Conservation (phyloP, 2,113 vertebrate genomes). For the Cheirogaleus medius region DNA sequence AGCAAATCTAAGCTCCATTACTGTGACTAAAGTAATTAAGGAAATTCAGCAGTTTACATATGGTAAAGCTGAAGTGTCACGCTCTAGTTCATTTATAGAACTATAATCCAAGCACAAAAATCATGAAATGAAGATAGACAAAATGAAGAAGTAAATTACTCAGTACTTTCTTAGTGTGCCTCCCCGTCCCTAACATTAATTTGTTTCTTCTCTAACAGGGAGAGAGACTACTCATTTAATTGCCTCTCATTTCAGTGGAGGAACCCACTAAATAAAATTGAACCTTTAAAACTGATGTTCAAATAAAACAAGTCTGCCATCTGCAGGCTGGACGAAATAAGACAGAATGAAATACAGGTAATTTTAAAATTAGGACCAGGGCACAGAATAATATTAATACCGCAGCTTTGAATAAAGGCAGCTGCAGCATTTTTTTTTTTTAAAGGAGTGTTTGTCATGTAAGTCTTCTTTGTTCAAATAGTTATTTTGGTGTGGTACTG, state of each 20-base stretch:
- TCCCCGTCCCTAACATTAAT: background rate
- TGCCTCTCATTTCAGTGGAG: background rate
- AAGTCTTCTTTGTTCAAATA: background rate
- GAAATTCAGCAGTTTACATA: constrained; percentile 16
- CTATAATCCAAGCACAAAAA: constrained; percentile 15
- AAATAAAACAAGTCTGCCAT: constrained; percentile 69
- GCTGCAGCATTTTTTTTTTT: background rate
- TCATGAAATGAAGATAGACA: background rate
- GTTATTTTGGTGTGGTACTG: background rate
- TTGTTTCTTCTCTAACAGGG: constrained; percentile 16
- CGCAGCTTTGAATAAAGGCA: background rate
- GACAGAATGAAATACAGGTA: background rate
- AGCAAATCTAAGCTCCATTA: constrained; percentile 33
- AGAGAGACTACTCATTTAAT: constrained; percentile 24
- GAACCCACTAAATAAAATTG: background rate
- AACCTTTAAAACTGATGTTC: background rate
- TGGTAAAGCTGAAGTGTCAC: background rate
- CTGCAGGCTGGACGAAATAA: constrained; percentile 57
- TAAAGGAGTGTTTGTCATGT: background rate
- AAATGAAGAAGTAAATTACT: constrained; percentile 48
- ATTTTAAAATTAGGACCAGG: background rate
- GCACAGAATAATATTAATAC: background rate
- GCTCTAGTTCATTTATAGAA: background rate
- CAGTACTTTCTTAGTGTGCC: background rate
- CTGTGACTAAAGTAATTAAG: constrained; percentile 1